Base-by-base conservation (phyloP, 2,113 vertebrate species). In the Ictalurus furcatus region DNA sequence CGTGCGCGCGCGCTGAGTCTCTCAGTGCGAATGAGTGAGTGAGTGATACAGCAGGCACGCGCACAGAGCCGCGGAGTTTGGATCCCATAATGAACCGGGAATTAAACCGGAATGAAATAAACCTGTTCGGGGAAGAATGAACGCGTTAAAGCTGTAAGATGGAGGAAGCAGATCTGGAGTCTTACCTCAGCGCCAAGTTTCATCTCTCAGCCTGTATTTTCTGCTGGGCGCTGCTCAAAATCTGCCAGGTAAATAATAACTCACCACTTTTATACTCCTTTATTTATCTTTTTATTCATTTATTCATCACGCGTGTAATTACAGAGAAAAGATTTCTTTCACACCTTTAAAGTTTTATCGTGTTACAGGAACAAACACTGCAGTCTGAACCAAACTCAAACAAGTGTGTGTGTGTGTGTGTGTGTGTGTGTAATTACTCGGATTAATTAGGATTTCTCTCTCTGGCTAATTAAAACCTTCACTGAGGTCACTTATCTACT, bases 171-270 rank as follows among this genome's bases (percentile, higher is more conserved):
- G 80, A 85, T 4, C 69, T 71, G 87, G 95, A 96, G 56, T 89
- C 92, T 19, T 93, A 89, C 17, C 90, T 92, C 93, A 93, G 90
- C 86, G 93, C 86, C 1, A 94, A 94, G 87, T 93, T 94, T 83
- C 90, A 90, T 34, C 85, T 94, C 87, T 88, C 93, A 89, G 93
- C 19, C 0, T 94, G 94, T 88, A 89, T 95, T 88, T 87, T 87
- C 0, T 93, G 93, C 67, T 96, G 95, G 94, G 89, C 94, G 6
- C 30, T 96, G 80, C 83, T 95, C 83, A 92, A 93, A 59, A 91
- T 95, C 78, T 95, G 92, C 88, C 94, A 96, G 95, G 95, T 96
- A 95, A 95, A 94, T 9, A 56, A 71, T 8, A 19, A 14, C 80
- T 30, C 28, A 0, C 40, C 8, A 6, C 30, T 13, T 25, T 30